Percentiles rank a stretch among this genome's conserved stretches.
Conservation (phyloP, 2,113 vertebrate species). For the Ondatra zibethicus region DNA sequence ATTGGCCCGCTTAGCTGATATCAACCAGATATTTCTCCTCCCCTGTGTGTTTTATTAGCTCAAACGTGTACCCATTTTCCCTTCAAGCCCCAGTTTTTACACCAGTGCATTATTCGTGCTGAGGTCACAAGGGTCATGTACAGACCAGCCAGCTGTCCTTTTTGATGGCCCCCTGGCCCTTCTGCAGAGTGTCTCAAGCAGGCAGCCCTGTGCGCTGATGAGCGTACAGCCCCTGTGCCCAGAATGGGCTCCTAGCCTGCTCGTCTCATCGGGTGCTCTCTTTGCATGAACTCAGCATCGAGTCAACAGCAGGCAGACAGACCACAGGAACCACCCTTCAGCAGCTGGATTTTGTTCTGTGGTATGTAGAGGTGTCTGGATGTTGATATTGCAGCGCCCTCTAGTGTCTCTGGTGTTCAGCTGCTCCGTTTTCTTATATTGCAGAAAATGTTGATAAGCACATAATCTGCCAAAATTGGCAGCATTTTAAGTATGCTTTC, state of each 20-base stretch:
- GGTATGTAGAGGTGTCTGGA: neutral
- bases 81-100: neutral
- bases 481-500: constrained; percentile 35
- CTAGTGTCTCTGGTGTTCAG: constrained; percentile 18
- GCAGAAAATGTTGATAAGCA: neutral
- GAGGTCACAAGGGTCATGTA: neutral
- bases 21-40: neutral
- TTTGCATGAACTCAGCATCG: neutral
- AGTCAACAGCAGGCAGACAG: neutral
- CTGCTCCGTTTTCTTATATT: neutral
- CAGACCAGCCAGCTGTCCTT: constrained; percentile 36
- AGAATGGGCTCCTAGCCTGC: neutral
- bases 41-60: constrained; percentile 36
- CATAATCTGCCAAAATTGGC: neutral
- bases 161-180: constrained; percentile 21
- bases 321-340: neutral
- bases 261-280: neutral
- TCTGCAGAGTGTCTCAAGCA: constrained; percentile 54
- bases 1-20: neutral
- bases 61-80: neutral
- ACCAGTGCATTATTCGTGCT: neutral
- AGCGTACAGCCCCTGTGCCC: neutral
- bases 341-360: constrained; percentile 20
- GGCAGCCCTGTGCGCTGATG: neutral
- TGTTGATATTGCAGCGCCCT: constrained; percentile 6